Conservation (phyloP, 92 coral and sea anemone species). For the Pocillopora grandis region DNA sequence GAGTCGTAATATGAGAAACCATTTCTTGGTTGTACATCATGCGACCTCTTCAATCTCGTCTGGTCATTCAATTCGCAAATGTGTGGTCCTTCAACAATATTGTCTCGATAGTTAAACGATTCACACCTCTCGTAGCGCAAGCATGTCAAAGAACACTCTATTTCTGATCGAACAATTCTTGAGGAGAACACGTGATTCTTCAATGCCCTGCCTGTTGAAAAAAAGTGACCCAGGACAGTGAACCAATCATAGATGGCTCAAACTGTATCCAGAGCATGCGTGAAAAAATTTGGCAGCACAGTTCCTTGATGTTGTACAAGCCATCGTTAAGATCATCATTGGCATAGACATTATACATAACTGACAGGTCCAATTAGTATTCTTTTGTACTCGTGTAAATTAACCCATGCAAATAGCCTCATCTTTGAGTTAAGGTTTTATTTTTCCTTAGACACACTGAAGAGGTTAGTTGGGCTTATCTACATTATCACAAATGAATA, state of each 20-base stretch:
- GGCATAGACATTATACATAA: too few relatives aligned
- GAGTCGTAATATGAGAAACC: conserved; percentile 55
- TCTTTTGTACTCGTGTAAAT: too few relatives aligned
- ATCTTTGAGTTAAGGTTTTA: too few relatives aligned
- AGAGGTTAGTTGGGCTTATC: too few relatives aligned
- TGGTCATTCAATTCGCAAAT: conserved; percentile 53
- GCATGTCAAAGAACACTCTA: conserved; percentile 54
- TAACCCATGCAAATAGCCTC: too few relatives aligned
- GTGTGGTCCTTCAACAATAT: conserved; percentile 19
- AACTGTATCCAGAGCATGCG: too few relatives aligned
- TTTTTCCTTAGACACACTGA: too few relatives aligned
- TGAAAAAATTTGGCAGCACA: too few relatives aligned
- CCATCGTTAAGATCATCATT: too few relatives aligned
- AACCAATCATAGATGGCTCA: neutral
- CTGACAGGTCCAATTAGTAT: too few relatives aligned
- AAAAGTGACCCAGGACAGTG: neutral
- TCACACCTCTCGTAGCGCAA: conserved; percentile 23
- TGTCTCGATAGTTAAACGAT: conserved; percentile 47
- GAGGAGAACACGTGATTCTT: conserved; percentile 46
- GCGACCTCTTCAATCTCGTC: conserved; percentile 32
- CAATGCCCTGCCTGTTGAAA: conserved; percentile 39
- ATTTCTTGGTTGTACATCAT: conserved; percentile 15
- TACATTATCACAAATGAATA: too few relatives aligned
- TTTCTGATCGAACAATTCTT: conserved; percentile 21
- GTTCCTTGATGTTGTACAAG: too few relatives aligned